A percentile compares a stretch with the other conserved stretches of the same genome.
phyloP scores from a whole-genome alignment of 2,113 vertebrate genomes.

The Struthidea cinerea region DNA sequence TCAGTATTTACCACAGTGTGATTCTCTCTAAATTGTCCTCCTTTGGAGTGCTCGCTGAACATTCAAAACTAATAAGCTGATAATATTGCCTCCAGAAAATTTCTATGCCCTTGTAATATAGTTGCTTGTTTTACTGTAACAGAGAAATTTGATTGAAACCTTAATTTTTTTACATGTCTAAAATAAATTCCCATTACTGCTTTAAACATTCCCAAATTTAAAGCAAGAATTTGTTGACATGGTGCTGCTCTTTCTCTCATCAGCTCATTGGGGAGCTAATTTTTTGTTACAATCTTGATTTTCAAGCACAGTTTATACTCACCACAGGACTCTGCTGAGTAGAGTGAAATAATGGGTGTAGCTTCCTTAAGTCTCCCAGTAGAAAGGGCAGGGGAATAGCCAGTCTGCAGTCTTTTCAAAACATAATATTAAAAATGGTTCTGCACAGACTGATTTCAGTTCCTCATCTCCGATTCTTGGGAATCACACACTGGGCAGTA shows the following conservation, averaged over 20 bases:
- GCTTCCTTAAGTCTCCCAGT: neutral
- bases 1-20: neutral
- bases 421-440: neutral
- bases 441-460: neutral
- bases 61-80: neutral
- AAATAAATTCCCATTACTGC: neutral
- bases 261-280: neutral
- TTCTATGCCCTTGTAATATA: neutral
- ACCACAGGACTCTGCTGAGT: neutral
- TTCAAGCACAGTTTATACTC: neutral
- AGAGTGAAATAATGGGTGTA: neutral
- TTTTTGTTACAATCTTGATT: neutral
- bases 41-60: neutral
- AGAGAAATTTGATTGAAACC: neutral
- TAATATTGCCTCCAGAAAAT: neutral
- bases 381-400: neutral
- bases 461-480: neutral
- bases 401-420: neutral
- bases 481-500: neutral
- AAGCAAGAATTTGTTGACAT: neutral
- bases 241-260: neutral
- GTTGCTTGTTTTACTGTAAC: neutral
- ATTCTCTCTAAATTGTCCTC: neutral
- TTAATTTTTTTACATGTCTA: neutral
- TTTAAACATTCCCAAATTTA: neutral